Percentiles rank a stretch among this genome's conserved stretches.
These are phyloP conservation scores for Umimayanthus kanabou DNA, from an alignment of 92 coral and sea anemone genomes.

Conservation along the genomic window DNA sequence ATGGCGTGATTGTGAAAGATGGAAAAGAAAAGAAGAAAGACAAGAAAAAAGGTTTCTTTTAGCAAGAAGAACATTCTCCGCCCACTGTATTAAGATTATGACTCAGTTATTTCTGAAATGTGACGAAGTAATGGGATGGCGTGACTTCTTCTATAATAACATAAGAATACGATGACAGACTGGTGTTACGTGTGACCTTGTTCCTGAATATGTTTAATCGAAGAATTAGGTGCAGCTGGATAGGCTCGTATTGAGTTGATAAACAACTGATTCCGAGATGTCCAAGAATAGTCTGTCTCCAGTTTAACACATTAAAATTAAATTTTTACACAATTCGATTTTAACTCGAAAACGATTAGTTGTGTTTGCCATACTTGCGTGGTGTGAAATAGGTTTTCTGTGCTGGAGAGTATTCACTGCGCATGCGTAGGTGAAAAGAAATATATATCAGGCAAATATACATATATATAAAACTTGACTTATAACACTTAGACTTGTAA, in stretches of 20 bases:
- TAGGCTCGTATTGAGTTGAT: too few species aligned
- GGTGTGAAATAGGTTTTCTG: neutral
- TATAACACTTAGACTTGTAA: too few species aligned
- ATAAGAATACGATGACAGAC: neutral
- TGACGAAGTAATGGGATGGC: neutral
- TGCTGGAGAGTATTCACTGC: neutral
- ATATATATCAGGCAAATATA: too few species aligned
- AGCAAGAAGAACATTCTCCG: slow-evolving; percentile 7
- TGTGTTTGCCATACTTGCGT: neutral
- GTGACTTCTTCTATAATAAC: neutral
- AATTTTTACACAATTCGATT: neutral
- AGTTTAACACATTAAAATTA: neutral
- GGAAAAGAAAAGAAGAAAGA: slow-evolving; percentile 79
- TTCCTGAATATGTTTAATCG: neutral
- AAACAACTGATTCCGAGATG: too few species aligned
- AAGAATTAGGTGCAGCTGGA: neutral
- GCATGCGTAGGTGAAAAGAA: neutral
- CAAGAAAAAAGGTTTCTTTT: slow-evolving; percentile 93
- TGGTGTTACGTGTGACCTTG: neutral
- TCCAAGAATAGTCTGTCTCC: neutral
- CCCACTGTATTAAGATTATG: neutral
- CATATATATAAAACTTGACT: neutral
- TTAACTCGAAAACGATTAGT: neutral
- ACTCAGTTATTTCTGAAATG: neutral
- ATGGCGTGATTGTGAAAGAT: slow-evolving; percentile 68